Base-by-base conservation (phyloP, 2,113 vertebrate genomes). In the Lucifuga dentata region DNA sequence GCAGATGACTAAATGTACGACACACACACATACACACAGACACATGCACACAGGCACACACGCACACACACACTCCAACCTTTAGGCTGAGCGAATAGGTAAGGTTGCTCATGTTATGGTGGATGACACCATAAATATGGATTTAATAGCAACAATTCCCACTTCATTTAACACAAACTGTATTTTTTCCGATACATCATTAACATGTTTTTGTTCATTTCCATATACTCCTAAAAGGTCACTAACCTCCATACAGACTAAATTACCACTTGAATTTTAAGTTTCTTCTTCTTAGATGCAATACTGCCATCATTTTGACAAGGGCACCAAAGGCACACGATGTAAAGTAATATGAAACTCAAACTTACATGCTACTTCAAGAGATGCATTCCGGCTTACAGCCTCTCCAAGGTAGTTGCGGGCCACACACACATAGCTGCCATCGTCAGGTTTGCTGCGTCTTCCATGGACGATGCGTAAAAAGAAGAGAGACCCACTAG, bases 401-500 rank as follows among this genome's bases (percentile, higher is more conserved):
- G 96, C 97, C 88, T 98, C 96, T 1, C 97, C 97, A 1, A 98
- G 93, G 70, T 98, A 98, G 93, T 98, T 98, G 83, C 95, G 92
- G 5, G 97, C 97, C 17, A 98, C 92, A 0, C 97, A 98, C 2
- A 98, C 95, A 0, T 98, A 98, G 86, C 91, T 97, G 61, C 97
- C 97, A 38, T 98, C 97, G 10, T 98, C 97, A 0, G 97, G 96
- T 68, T 98, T 98, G 78, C 95, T 97, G 76, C 96, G 87, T 52
- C 97, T 94, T 1, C 96, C 97, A 0, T 98, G 96, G 41, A 98
- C 95, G 0, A 98, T 98, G 55, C 96, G 95, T 3, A 98, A 36
- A 90, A 98, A 98, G 89, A 98, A 98, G 32, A 98, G 87, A 49
- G 97, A 98, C 26, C 97, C 97, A 29, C 94, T 98, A 90, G 96